Conservation (phyloP, 2,888 invertebrate species). For the Idaea straminata region DNA sequence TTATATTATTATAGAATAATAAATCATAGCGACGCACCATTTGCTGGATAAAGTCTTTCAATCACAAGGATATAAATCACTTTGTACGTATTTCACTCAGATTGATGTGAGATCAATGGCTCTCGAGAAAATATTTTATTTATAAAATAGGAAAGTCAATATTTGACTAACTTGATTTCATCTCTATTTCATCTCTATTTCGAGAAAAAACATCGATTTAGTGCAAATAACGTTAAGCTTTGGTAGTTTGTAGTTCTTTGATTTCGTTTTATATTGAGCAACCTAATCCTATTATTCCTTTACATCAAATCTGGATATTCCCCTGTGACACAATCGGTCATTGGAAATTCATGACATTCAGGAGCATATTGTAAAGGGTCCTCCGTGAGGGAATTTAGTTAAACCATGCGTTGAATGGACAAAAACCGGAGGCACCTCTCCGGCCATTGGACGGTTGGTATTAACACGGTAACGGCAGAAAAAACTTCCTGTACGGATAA, state of each 20-base stretch:
- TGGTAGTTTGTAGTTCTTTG: background rate
- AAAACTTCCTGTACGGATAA: too few species aligned
- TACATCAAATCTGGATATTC: background rate
- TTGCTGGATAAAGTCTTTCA: slow-evolving; percentile 15
- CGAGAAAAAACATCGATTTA: background rate
- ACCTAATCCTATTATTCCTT: background rate
- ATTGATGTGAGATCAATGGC: slow-evolving; percentile 21
- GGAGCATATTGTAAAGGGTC: background rate
- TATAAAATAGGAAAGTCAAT: slow-evolving; percentile 11
- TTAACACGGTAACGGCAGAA: too few species aligned
- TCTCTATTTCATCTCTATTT: background rate
- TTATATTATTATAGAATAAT: slow-evolving; percentile 18
- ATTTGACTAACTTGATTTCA: slow-evolving; percentile 7
- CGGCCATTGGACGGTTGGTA: too few species aligned
- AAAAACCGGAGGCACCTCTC: too few species aligned
- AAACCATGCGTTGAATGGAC: background rate
- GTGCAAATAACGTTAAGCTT: background rate
- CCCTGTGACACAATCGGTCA: background rate
- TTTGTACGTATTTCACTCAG: slow-evolving; percentile 18
- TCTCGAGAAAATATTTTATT: slow-evolving; percentile 8
- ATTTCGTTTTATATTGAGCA: background rate
- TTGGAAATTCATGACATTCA: background rate
- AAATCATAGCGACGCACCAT: slow-evolving; percentile 18
- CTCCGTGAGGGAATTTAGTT: background rate
- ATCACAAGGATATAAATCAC: slow-evolving; percentile 21